Base-by-base conservation (phyloP, 2,113 vertebrate species). In the Glaucidium brasilianum region DNA sequence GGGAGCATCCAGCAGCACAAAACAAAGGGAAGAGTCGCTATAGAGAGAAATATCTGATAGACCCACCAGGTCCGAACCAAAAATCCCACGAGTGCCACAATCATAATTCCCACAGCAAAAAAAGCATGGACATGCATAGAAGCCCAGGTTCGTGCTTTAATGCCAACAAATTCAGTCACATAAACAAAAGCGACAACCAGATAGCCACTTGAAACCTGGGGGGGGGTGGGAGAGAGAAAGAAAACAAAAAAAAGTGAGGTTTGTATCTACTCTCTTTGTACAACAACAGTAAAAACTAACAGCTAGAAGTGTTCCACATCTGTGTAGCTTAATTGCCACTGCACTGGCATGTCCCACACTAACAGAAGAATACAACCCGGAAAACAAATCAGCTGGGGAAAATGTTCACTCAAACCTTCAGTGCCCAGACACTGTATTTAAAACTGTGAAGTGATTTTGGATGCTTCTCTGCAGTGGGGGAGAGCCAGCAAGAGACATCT, bases 111-210 rank as follows among this genome's bases (percentile, higher is more conserved):
- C 15, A 99, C 29, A 3, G 99, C 99, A 96, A 99, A 99, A 97
- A 98, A 99, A 10, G 99, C 99, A 59, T 99, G 99, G 94, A 99
- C 97, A 45, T 99, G 99, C 98, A 99, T 99, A 53, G 99, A 99
- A 37, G 99, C 99, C 99, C 99, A 99, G 0, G 99, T 99, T 95
- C 99, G 99, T 60, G 98, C 98, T 94, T 99, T 99, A 97, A 96
- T 98, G 95, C 99, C 99, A 6, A 99, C 98, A 96, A 99, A 99
- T 97, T 99, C 99, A 25, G 99, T 99, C 92, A 99, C 99, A 14
- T 99, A 99, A 90, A 99, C 99, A 97, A 99, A 99, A 81, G 98
- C 99, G 94, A 99, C 99, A 93, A 99, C 99, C 55, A 99, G 98
- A 94, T 99, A 99, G 82, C 99, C 99, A 77, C 99, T 99, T 74